Base-by-base conservation (phyloP, 2,888 invertebrate species). In the Drosophila aldrichi region DNA sequence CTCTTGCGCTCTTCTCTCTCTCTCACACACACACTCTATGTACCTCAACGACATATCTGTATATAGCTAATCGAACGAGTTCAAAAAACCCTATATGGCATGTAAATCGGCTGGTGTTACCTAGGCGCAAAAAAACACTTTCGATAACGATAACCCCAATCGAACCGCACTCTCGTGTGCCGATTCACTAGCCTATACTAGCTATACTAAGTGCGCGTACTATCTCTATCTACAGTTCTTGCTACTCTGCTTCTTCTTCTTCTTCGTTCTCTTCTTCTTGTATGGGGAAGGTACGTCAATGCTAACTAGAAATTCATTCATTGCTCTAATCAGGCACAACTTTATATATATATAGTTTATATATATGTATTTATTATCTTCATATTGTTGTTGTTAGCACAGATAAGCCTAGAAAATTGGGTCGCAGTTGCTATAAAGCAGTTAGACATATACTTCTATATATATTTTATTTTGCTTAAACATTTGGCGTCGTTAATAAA, bases 401-500 rank as follows among this genome's bases (percentile, higher is more conserved):
- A 75, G 89, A 84, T 84, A 84, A 88, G 46, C 40, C 60, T 58
- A 74, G 58, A 52, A 78, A 84, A 84, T 88, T 88, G 80, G 85
- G 88, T 88, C 89, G 88, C 89, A 77, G 61, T 89, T 84, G 86
- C 78, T 69, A 79, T 83, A 87, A 86, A 79, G 63, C 69, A 81
- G 89, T 87, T 83, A 89, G 73, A 73, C 74, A 79, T 68, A 66
- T 64, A 59, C 6, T 20, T 20, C 14, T 14, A 36, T 36, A 38
- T 16, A 36, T 36, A 14, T 38, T 16, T 38, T 38, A 36, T 69
- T 83, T 68, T 80, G 48, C 81, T 70, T 70, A 60, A 78, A 70
- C 80, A 86, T 76, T 77, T 82, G 83, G 81, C 78, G 78, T 84
- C 87, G 87, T 84, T 83, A 84, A 88, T 88, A 86, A 82, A 81